These are phyloP conservation scores for Paracentrotus lividus DNA, from an alignment of 53 echinoderm and acorn worm genomes.

Conservation along the genomic window DNA sequence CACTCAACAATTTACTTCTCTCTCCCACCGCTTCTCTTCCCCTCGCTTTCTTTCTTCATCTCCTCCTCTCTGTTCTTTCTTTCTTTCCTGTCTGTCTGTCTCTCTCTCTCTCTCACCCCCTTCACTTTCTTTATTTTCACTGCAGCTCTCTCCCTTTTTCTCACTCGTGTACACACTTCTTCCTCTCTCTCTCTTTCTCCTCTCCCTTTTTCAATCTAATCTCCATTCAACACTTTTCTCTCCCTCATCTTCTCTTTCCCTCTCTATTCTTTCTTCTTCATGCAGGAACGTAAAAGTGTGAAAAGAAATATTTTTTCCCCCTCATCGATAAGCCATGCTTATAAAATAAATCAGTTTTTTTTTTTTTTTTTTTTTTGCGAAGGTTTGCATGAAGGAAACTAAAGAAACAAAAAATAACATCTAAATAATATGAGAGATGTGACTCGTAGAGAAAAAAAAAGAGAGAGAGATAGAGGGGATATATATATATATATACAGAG, in stretches of 20 bases:
- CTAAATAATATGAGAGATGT: too few species aligned
- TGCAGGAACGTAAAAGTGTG: background rate
- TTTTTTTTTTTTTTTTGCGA: too few species aligned
- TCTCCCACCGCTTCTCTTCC: background rate
- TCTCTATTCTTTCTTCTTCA: too few species aligned
- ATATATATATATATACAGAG: background rate
- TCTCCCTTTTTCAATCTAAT: background rate
- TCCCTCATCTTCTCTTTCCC: background rate
- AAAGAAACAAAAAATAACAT: too few species aligned
- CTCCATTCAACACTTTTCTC: background rate
- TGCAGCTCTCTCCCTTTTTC: background rate
- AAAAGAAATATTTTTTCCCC: too few species aligned
- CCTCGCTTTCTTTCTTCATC: background rate
- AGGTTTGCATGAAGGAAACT: too few species aligned
- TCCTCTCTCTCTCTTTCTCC: background rate
- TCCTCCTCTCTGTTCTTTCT: background rate
- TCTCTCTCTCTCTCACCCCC: background rate
- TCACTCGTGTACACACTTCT: background rate
- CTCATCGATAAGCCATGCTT: too few species aligned
- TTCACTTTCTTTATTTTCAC: background rate
- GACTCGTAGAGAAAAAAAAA: too few species aligned
- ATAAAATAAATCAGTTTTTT: too few species aligned
- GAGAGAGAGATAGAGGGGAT: background rate
- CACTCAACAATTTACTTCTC: too few species aligned
- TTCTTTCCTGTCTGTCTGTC: background rate